Evolutionary conservation across 2,888 invertebrate genomes (phyloP).

Genomic region (Lypha dubia): DNA sequence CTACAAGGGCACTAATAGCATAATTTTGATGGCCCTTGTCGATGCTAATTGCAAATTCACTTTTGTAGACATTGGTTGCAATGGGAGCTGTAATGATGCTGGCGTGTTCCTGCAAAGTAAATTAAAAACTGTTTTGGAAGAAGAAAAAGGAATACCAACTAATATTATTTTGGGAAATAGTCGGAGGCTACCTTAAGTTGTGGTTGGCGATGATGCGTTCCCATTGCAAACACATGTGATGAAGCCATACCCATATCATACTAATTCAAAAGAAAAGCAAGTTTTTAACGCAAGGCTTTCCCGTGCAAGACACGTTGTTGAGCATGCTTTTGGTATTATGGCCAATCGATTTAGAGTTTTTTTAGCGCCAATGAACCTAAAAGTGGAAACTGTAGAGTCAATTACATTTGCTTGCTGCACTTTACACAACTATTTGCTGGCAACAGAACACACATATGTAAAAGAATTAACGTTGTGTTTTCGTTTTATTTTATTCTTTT

Average conservation of each 20-base stretch:
- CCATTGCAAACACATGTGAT: not conserved
- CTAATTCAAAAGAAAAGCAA: not conserved
- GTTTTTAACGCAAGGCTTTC: not conserved
- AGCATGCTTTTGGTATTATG: constrained; percentile 43
- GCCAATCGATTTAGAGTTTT: constrained; percentile 48
- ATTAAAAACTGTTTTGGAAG: not conserved
- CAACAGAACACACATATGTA: not conserved
- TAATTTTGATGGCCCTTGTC: constrained; percentile 9
- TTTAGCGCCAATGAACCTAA: constrained; percentile 19
- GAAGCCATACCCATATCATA: not conserved
- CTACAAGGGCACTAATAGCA: not conserved
- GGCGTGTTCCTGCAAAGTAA: not conserved
- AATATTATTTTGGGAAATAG: not conserved
- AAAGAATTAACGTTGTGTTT: too few species aligned
- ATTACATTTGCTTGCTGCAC: not conserved
- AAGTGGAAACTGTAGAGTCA: constrained; percentile 32
- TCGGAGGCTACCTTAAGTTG: not conserved
- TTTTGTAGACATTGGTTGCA: not conserved
- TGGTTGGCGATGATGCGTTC: not conserved
- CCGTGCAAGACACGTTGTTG: constrained; percentile 2
- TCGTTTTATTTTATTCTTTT: too few species aligned
- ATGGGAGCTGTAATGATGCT: constrained; percentile 2
- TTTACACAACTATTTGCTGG: not conserved
- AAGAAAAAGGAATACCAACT: not conserved
- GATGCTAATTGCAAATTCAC: constrained; percentile 16